phyloP scores from a whole-genome alignment of 1,140 invertebrate genomes.

The Drosophila kepulauana region DNA sequence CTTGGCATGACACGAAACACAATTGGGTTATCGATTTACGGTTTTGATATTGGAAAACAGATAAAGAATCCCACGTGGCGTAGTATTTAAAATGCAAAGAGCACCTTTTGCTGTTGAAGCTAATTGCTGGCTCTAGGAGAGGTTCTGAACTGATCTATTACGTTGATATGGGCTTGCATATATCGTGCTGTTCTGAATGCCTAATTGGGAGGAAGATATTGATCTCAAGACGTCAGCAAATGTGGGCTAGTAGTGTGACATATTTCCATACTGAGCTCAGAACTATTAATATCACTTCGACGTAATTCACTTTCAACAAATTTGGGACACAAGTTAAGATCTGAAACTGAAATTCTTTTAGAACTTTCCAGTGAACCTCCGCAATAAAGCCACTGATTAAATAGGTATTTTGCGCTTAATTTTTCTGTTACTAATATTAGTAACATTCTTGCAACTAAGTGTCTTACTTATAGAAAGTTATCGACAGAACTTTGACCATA shows the following conservation, averaged over 20 bases:
- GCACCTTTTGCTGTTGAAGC: slow-evolving; percentile 12
- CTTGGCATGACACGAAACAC: too few species aligned
- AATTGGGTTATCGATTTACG: neutral
- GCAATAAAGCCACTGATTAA: too few species aligned
- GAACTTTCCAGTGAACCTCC: too few species aligned
- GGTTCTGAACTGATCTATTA: slow-evolving; percentile 24
- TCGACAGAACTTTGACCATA: neutral
- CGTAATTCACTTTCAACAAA: too few species aligned
- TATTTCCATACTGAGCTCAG: slow-evolving; percentile 6
- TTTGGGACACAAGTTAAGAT: too few species aligned
- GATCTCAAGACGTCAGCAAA: slow-evolving; percentile 7
- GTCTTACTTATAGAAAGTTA: neutral
- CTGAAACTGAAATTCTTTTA: too few species aligned
- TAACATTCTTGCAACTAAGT: neutral
- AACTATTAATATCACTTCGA: slow-evolving; percentile 10
- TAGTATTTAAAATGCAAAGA: slow-evolving; percentile 58
- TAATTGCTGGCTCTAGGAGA: slow-evolving; percentile 17
- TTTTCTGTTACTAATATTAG: too few species aligned
- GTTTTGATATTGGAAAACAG: neutral
- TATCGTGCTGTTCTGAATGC: slow-evolving; percentile 2
- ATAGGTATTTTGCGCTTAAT: too few species aligned
- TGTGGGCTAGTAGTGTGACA: slow-evolving; percentile 7
- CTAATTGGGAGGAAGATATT: slow-evolving; percentile 8
- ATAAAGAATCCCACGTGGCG: slow-evolving; percentile 44
- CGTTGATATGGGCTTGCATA: slow-evolving; percentile 1